A percentile compares a stretch with the other conserved stretches of the same genome.
phyloP scores from a whole-genome alignment of 2,888 invertebrate genomes.

The Pandemis corylana region DNA sequence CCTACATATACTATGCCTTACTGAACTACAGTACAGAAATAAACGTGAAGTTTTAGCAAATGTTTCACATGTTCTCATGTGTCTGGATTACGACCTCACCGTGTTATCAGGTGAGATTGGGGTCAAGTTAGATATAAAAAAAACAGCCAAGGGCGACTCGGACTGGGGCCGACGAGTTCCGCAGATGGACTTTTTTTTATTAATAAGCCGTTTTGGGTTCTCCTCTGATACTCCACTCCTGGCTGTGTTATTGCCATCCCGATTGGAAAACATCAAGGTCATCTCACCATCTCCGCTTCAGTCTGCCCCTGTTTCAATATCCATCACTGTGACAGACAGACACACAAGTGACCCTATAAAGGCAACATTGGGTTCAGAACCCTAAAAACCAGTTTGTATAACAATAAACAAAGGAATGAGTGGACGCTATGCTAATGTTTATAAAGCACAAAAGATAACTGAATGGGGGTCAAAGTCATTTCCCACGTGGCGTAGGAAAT shows the following conservation, averaged over 20 bases:
- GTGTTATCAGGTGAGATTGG: conserved; percentile 23
- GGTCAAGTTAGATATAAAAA: conserved; percentile 8
- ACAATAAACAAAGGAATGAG: conserved; percentile 46
- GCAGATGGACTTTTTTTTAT: no score
- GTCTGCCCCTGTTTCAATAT: no score
- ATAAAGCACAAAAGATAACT: conserved; percentile 45
- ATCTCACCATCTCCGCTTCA: no score
- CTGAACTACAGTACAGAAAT: neutral
- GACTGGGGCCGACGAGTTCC: no score
- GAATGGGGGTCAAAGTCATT: conserved; percentile 49
- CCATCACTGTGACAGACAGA: no score
- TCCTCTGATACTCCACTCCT: no score
- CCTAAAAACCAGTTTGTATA: conserved; percentile 11
- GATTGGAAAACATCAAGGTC: no score
- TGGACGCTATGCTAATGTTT: conserved; percentile 34
- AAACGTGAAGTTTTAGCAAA: neutral
- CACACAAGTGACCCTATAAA: no score
- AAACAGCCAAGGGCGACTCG: no score
- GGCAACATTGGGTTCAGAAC: conserved; percentile 4
- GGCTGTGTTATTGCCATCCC: no score
- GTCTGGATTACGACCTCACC: conserved; percentile 3
- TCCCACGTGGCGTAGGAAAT: conserved; percentile 44
- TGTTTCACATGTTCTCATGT: conserved; percentile 10
- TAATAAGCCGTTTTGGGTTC: no score
- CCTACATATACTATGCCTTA: neutral